These are phyloP conservation scores for Astur gentilis DNA, from an alignment of 2,113 vertebrate species.

Conservation along the genomic window DNA sequence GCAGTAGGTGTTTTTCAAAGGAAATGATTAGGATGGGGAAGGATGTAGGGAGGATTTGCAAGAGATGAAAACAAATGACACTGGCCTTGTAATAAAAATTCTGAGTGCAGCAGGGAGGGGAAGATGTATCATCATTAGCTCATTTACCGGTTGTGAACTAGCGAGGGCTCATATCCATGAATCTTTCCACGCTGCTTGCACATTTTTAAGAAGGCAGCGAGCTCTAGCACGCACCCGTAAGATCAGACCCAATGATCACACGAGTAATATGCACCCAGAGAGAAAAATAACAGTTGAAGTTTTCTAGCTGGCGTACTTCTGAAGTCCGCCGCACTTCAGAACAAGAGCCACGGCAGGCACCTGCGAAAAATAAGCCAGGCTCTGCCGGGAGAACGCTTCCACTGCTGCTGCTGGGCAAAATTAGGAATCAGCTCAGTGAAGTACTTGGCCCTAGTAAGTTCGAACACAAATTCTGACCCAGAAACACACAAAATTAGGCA, in stretches of 20 bases:
- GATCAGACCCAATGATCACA: not conserved
- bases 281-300: not conserved
- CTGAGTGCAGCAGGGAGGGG: constrained; percentile 41
- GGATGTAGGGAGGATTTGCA: constrained; percentile 36
- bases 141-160: constrained; percentile 57
- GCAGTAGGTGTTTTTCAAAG: constrained; percentile 42
- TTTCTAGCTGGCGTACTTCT: not conserved
- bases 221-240: not conserved
- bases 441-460: not conserved
- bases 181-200: not conserved
- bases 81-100: constrained; percentile 62
- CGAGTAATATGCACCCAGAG: not conserved
- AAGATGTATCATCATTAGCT: constrained; percentile 66
- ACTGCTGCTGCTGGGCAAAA: not conserved
- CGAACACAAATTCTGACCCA: not conserved
- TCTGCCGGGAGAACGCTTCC: not conserved
- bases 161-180: constrained; percentile 36
- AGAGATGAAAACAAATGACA: constrained; percentile 62
- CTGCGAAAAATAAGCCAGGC: rapidly evolving
- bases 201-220: constrained; percentile 14
- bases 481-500: not conserved
- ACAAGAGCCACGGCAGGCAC: not conserved
- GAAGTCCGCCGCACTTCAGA: not conserved
- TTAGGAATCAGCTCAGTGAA: not conserved
- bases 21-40: constrained; percentile 22